Base-by-base conservation (phyloP, 2,113 vertebrate genomes). In the Megaleporinus macrocephalus region DNA sequence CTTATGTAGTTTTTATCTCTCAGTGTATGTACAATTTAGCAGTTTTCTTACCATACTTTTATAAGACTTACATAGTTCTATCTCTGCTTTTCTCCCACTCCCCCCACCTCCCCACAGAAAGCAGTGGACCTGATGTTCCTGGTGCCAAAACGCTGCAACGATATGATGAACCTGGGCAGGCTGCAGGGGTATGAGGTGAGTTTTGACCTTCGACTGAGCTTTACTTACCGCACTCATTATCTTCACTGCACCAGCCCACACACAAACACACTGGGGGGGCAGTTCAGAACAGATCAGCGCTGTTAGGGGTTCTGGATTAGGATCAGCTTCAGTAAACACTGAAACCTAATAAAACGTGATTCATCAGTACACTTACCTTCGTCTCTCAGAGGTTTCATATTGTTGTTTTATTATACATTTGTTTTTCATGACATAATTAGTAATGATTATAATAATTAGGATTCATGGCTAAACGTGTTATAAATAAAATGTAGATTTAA, bases 131-230 rank as follows among this genome's bases (percentile, higher is more conserved):
- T 99, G 93, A 99, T 99, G 97, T 98, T 96, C 83, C 87, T 98
- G 95, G 98, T 99, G 82, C 98, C 98, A 0, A 99, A 99, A 89
- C 97, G 96, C 84, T 99, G 98, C 91, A 99, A 99, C 66, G 97
- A 99, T 89, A 99, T 99, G 97, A 99, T 99, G 98, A 99, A 98
- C 87, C 92, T 99, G 86, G 97, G 98, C 41, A 95, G 98, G 27
- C 94, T 99, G 85, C 97, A 99, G 91, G 98, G 97, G 89, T 99
- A 98, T 79, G 97, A 99, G 97, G 98, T 99, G 90, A 79, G n/a
- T 18, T 68, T 70, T 30, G 26, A 79, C 1, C 1, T 59, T 53
- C 61, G 1, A 4, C 22, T 30, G 14, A 49, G 47, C 5, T 61
- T 61, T 61, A 61, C 24, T 61, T 26, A 61, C 57, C 22, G 57